These are phyloP conservation scores for Motacilla tschutschensis DNA, from an alignment of 2,113 vertebrate genomes.

Conservation along the genomic window DNA sequence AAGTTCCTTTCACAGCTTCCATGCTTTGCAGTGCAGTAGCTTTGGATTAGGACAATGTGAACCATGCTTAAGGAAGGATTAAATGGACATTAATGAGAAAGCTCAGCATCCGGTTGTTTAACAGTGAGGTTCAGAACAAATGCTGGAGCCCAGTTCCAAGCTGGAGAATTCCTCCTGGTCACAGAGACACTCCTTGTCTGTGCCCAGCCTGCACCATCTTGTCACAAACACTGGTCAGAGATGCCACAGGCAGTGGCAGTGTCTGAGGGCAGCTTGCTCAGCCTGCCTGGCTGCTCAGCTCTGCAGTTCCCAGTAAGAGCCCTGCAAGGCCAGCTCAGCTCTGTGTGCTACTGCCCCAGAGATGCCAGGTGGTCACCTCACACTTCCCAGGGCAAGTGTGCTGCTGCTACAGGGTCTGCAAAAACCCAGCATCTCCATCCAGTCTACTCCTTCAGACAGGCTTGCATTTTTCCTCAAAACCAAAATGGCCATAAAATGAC, in stretches of 20 bases:
- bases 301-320: not conserved
- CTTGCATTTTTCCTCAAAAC: not conserved
- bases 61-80: slow-evolving; percentile 29
- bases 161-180: not conserved
- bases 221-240: not conserved
- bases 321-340: not conserved
- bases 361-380: rapidly evolving
- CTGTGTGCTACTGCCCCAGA: not conserved
- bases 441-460: not conserved
- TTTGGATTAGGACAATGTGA: slow-evolving; percentile 15
- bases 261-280: not conserved
- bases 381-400: not conserved
- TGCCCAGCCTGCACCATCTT: not conserved
- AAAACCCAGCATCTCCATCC: not conserved
- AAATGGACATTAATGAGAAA: slow-evolving; percentile 25
- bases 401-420: not conserved
- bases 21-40: not conserved
- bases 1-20: slow-evolving; percentile 29
- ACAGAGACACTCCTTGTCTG: not conserved
- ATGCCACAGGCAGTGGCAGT: not conserved
- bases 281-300: not conserved
- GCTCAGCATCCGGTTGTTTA: not conserved
- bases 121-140: not conserved
- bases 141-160: not conserved
- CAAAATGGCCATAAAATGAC: not conserved